Evolutionary conservation across 2,797 vertebrate species (phyloP).

Genomic region (Tiaroga cobitis): DNA sequence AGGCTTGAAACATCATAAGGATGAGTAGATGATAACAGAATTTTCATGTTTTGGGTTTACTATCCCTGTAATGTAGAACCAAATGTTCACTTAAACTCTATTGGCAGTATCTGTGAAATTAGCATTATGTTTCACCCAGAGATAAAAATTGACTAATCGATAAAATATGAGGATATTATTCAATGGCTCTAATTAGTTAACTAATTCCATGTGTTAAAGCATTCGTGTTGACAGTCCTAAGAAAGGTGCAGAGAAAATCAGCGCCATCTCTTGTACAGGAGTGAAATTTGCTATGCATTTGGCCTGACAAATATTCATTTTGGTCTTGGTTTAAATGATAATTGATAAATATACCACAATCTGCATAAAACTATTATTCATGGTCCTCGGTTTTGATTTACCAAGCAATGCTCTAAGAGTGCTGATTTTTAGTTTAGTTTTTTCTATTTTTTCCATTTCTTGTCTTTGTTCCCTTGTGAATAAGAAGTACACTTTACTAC

Average conservation of each 20-base stretch:
- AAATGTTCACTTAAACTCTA: background rate
- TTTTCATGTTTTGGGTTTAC: background rate
- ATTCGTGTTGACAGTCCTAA: background rate
- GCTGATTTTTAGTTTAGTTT: no score
- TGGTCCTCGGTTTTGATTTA: no score
- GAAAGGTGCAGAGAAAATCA: background rate
- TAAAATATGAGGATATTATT: background rate
- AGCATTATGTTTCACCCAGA: background rate
- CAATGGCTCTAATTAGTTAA: background rate
- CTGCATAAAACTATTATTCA: no score
- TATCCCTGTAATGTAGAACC: background rate
- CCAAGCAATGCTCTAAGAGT: no score
- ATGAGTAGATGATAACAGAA: background rate
- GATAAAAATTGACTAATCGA: background rate
- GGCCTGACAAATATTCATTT: background rate
- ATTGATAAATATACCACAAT: no score
- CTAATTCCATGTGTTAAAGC: background rate
- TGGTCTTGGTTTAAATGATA: background rate
- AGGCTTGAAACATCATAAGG: background rate
- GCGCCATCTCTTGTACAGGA: background rate
- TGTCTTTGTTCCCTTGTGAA: no score
- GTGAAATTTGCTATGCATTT: background rate
- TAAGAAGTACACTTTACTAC: no score
- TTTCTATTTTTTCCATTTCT: no score
- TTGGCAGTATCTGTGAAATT: background rate